Conservation (phyloP, 92 coral and sea anemone species). For the Epizoanthus illoricatus region DNA sequence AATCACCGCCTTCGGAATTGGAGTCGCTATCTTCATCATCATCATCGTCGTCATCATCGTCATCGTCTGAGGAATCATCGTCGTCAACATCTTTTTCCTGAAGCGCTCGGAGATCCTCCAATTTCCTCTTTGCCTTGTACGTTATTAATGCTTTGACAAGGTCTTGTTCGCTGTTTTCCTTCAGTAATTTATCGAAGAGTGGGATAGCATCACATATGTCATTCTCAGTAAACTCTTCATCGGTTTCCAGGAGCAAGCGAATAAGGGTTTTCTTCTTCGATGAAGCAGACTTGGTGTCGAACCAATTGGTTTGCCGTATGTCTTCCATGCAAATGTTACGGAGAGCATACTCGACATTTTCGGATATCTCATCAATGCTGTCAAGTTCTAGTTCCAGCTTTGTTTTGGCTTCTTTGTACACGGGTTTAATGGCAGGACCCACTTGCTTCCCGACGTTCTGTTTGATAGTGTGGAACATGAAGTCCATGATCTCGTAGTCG, state of each 20-base stretch:
- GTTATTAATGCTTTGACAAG: slow-evolving; percentile 56
- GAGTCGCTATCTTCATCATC: slow-evolving; percentile 49
- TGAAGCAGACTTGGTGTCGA: slow-evolving; percentile 63
- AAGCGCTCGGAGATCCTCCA: slow-evolving; percentile 48
- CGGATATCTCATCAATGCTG: slow-evolving; percentile 81
- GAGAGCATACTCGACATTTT: slow-evolving; percentile 80
- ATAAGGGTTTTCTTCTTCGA: slow-evolving; percentile 77
- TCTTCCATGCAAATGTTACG: slow-evolving; percentile 94
- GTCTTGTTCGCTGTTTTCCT: slow-evolving; percentile 65
- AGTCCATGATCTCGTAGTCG: slow-evolving; percentile 89
- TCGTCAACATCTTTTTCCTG: slow-evolving; percentile 32
- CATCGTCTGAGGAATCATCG: slow-evolving; percentile 41
- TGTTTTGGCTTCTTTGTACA: slow-evolving; percentile 81
- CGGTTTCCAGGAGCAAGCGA: slow-evolving; percentile 81
- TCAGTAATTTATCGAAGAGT: slow-evolving; percentile 74
- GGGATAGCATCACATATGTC: slow-evolving; percentile 96
- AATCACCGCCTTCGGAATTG: slow-evolving; percentile 45
- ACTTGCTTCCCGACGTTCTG: slow-evolving; percentile 89
- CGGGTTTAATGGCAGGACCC: slow-evolving; percentile 94
- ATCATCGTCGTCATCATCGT: slow-evolving; percentile 36
- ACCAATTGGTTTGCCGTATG: slow-evolving; percentile 75
- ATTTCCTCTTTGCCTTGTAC: slow-evolving; percentile 65
- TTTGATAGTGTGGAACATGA: slow-evolving; percentile 90
- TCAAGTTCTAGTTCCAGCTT: slow-evolving; percentile 74
- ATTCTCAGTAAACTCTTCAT: slow-evolving; percentile 83